These are phyloP conservation scores for Danio jaintianensis DNA, from an alignment of 2,797 vertebrate genomes.

Conservation along the genomic window DNA sequence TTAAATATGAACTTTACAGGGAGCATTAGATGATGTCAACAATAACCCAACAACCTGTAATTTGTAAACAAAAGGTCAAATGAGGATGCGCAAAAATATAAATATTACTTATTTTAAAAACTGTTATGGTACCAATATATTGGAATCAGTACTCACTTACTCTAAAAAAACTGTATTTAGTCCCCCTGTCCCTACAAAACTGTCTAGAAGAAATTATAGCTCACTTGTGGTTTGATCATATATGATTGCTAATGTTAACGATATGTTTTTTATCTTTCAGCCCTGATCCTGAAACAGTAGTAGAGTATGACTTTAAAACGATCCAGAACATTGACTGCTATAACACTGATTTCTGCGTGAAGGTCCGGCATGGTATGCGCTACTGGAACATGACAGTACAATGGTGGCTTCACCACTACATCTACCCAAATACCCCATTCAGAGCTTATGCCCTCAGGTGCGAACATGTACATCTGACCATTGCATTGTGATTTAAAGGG, in stretches of 20 bases:
- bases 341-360: slow-evolving; percentile 90
- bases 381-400: slow-evolving; percentile 97
- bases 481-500: neutral
- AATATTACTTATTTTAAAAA: neutral
- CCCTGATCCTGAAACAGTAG: slow-evolving; percentile 68
- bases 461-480: neutral
- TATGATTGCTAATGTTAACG: neutral
- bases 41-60: too few species aligned
- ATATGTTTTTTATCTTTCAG: slow-evolving; percentile 59
- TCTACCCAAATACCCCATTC: slow-evolving; percentile 87
- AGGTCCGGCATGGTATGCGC: slow-evolving; percentile 92
- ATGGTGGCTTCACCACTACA: slow-evolving; percentile 93
- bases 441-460: slow-evolving; percentile 86
- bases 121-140: neutral
- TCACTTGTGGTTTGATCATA: neutral
- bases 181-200: neutral
- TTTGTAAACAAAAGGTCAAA: too few species aligned
- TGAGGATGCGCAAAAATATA: neutral
- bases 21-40: too few species aligned
- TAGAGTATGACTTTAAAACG: slow-evolving; percentile 86
- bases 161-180: neutral
- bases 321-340: slow-evolving; percentile 93
- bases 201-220: neutral
- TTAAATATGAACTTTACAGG: too few species aligned
- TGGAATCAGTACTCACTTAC: neutral